A percentile compares a stretch with the other conserved stretches of the same genome.
Evolutionary conservation across 2,888 invertebrate genomes (phyloP).

Genomic region (Meghimatium bilineatum): DNA sequence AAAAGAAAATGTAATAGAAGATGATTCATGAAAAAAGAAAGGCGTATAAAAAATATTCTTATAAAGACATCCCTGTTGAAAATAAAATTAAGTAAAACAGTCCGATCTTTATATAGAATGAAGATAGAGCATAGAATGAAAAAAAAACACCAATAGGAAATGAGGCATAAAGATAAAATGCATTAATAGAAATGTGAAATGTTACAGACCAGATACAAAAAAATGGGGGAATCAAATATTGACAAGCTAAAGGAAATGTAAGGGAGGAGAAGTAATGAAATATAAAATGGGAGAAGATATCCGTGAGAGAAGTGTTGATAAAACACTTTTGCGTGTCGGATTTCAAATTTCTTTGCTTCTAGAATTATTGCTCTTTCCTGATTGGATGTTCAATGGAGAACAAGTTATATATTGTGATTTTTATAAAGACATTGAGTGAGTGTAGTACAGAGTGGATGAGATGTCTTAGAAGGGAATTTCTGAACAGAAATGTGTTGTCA

Average conservation of each 20-base stretch:
- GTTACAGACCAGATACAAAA: not conserved
- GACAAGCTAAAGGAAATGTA: not conserved
- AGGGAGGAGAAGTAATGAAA: slow-evolving; percentile 10
- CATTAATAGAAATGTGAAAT: not conserved
- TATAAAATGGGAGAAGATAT: slow-evolving; percentile 4
- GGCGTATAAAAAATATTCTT: too few species aligned
- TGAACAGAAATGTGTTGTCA: too few species aligned
- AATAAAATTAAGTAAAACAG: too few species aligned
- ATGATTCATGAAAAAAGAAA: too few species aligned
- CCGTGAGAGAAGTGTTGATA: not conserved
- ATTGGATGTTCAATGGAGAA: not conserved
- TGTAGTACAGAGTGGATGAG: not conserved
- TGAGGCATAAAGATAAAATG: not conserved
- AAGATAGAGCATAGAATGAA: too few species aligned
- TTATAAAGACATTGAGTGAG: not conserved
- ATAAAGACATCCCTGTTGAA: too few species aligned
- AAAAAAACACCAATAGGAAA: not conserved
- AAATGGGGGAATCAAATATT: not conserved
- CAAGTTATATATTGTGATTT: not conserved
- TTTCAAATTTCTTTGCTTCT: not conserved
- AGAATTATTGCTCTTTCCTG: not conserved
- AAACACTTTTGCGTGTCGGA: not conserved
- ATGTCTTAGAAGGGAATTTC: not conserved
- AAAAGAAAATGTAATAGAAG: not conserved
- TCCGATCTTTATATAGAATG: too few species aligned